Evolutionary conservation across 2,797 vertebrate species (phyloP), one percentile per base, ranked within the genome.

Genomic region (Danio jaintianensis): DNA sequence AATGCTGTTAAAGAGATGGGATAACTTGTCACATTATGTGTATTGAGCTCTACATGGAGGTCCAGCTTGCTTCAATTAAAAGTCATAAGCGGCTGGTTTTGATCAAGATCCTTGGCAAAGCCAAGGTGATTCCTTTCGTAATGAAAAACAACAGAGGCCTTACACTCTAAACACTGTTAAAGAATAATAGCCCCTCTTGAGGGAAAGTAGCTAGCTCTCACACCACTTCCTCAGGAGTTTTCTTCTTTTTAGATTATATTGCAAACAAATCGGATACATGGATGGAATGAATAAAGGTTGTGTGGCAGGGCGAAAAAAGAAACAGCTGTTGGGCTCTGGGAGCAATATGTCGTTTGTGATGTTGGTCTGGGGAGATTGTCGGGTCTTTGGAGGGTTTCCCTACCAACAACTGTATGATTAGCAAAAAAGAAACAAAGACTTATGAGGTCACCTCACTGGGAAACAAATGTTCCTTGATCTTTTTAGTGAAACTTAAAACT

Each of bases 61-160:
- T 95, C 93, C 94, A 95, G 92, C 92, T 94, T 94, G 93, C 82
- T 94, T 92, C 90, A 93, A 94, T 95, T 95, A 94, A 92, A 93
- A 92, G 86, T 91, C 89, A 83, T 89, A 89, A 79, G 89, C 85
- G 87, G 92, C 91, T 94, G 94, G 90, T 89, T 94, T 91, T 93
- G 92, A 94, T 94, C 94, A 92, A 82, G 84, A 89, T 90, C 89
- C 89, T 91, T 94, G 90, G 92, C 93, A 94, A 92, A 92, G 90
- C 90, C 89, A 91, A 94, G 94, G 93, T 94, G 94, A 94, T 94
- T 95, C 93, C 92, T 94, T 93, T 92, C 89, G 89, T 93, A 93
- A 93, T 94, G 90, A 93, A 94, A 95, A 94, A 90, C 94, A 93
- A 92, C 90, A 90, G 90, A 91, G 91, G 89, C 89, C 84, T 90